Percentiles rank a stretch among this genome's conserved stretches.
phyloP scores from a whole-genome alignment of 2,113 vertebrate genomes.

The Bothrops jararaca region DNA sequence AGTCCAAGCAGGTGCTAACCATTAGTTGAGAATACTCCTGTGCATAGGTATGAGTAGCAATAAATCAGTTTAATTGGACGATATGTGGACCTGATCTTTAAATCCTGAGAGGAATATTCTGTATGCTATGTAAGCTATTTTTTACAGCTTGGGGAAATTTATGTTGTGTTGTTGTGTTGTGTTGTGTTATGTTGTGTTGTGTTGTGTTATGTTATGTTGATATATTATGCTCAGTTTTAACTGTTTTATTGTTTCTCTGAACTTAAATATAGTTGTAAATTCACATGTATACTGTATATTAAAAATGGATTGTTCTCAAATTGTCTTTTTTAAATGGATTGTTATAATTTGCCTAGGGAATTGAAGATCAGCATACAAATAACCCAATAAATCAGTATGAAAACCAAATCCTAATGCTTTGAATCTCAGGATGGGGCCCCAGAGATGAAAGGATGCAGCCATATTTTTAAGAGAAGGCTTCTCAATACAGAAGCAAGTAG shows the following conservation, averaged over 20 bases:
- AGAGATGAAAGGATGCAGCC: neutral
- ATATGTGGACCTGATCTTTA: neutral
- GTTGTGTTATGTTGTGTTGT: neutral
- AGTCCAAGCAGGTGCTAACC: neutral
- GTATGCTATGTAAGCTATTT: neutral
- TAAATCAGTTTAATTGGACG: neutral
- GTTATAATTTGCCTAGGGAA: neutral
- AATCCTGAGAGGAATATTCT: neutral
- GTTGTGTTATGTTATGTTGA: neutral
- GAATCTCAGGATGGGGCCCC: neutral
- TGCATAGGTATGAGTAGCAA: neutral
- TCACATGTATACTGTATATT: neutral
- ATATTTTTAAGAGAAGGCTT: neutral
- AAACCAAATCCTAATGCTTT: neutral
- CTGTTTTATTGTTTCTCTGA: neutral
- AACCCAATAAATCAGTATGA: neutral
- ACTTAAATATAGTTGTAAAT: neutral
- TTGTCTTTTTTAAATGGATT: neutral
- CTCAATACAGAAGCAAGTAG: neutral
- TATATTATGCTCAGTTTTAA: neutral
- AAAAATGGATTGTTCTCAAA: neutral
- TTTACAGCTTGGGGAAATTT: neutral
- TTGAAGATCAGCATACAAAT: neutral
- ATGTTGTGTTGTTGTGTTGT: neutral
- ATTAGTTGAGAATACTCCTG: neutral